Evolutionary conservation across 1,140 invertebrate genomes (phyloP).

Genomic region (Matsumurasca onukii): DNA sequence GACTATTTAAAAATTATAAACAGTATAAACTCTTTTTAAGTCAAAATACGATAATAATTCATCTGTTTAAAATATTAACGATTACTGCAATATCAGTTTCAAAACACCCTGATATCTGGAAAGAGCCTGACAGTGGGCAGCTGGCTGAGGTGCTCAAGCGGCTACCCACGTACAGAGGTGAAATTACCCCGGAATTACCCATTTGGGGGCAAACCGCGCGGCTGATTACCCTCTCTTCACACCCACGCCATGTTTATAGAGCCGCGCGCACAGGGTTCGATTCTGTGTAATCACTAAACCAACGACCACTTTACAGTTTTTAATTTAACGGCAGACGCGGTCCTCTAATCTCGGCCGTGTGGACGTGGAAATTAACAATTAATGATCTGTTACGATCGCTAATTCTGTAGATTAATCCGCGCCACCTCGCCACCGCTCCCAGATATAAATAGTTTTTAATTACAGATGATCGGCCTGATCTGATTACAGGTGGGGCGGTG

Average conservation of each 20-base stretch:
- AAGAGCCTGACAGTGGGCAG: no score
- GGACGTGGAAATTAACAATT: constrained; percentile 23
- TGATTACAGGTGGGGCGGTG: neutral
- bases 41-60: no score
- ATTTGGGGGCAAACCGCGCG: neutral
- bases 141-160: no score
- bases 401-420: constrained; percentile 16
- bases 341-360: constrained; percentile 11
- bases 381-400: constrained; percentile 21
- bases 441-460: constrained; percentile 26
- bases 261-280: neutral
- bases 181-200: no score
- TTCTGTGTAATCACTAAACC: constrained; percentile 18
- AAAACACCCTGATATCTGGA: no score
- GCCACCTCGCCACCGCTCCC: constrained; percentile 2
- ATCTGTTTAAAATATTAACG: no score
- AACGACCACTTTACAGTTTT: constrained; percentile 24
- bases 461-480: constrained; percentile 16
- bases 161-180: no score
- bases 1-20: no score
- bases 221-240: neutral
- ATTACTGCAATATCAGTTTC: no score
- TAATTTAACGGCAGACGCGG: constrained; percentile 22
- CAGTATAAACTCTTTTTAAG: no score
- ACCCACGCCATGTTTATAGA: neutral